Evolutionary conservation across 2,113 vertebrate genomes (phyloP), one percentile per base, ranked within the genome.

Genomic region (Miniopterus natalensis): DNA sequence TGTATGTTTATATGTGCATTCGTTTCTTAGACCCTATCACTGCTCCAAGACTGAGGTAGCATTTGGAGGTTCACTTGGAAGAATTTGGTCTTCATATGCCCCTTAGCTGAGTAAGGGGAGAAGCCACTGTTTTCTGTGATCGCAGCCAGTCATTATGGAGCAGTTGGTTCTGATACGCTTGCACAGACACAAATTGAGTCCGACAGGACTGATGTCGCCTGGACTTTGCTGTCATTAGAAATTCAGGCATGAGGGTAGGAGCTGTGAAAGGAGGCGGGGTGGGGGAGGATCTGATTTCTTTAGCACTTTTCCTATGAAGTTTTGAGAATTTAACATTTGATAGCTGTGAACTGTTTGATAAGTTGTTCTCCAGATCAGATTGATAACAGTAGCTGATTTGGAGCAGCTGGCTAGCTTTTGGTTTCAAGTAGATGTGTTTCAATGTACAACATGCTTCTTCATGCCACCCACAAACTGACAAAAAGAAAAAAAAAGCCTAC

Each of bases 181-280:
- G 95, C 98, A 97, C 93, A 98, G 98, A 98, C 96, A 97, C 98
- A 99, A 98, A 99, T 98, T 97, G 97, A 98, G 98, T 98, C 98
- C 23, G 98, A 98, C 98, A 99, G 98, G 98, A 99, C 98, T 98
- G 98, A 98, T 99, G 98, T 99, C 98, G 99, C 97, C 96, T 98
- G 98, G 98, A 98, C 98, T 98, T 98, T 96, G 97, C 98, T 99
- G 97, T 98, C 98, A 98, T 98, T 98, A 98, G 98, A 98, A 99
- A 98, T 98, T 95, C 97, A 98, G 98, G 96, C 98, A 96, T 96
- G 95, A 99, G 98, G 96, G 95, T 97, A 96, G 98, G 98, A 97
- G 96, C 0, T 0, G 92, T 53, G 80, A 96, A 92, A 49, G 29
- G 40, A 21, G 75, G 88, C 36, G 49, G 7, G 10, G 27, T 14